Evolutionary conservation across 2,113 vertebrate genomes (phyloP), one percentile per base, ranked within the genome.

Genomic region (Callocephalon fimbriatum): DNA sequence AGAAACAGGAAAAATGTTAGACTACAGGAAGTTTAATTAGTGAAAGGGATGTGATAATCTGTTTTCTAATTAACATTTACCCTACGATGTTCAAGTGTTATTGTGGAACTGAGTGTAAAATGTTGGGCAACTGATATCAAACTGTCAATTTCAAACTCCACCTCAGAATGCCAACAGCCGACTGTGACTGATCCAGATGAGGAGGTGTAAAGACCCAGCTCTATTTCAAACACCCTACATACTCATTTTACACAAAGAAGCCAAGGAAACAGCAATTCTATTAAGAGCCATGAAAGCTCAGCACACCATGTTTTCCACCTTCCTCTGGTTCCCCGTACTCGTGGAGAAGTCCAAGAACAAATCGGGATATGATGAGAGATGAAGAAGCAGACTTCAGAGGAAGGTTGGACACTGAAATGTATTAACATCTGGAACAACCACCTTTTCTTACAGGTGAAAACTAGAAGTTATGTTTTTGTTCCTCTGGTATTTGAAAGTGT

Each of bases 11-110:
- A 23, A 12, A 42, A 56, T 37, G 4, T n/a, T 4, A n/a, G 6
- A 3, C 0, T 0, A 0, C 19, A 59, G 6, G 7, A 26, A 71
- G 65, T 47, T 31, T 25, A n/a, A 75, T 20, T 27, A 73, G 20
- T 37, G 26, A 29, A 40, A 76, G 35, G 10, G 15, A 62, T 35
- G 42, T 1, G 12, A 62, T 37, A 62, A 71, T 13, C 10, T 71
- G 11, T 67, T 86, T 88, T 56, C 32, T 66, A 56, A 35, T 65
- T 65, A 80, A 62, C 26, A 38, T 58, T 79, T 48, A 72, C 31
- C 67, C 61, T 35, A 31, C 32, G 31, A 4, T 5, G 12, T 38
- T 40, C 54, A 66, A 67, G 40, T 0, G 1, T 53, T 67, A 32
- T 3, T 58, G 42, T 21, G 21, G 37, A 72, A 40, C 27, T 38